A percentile compares a stretch with the other conserved stretches of the same genome.
Evolutionary conservation across 1,140 invertebrate species (phyloP).

Genomic region (Heliothis subflexa): DNA sequence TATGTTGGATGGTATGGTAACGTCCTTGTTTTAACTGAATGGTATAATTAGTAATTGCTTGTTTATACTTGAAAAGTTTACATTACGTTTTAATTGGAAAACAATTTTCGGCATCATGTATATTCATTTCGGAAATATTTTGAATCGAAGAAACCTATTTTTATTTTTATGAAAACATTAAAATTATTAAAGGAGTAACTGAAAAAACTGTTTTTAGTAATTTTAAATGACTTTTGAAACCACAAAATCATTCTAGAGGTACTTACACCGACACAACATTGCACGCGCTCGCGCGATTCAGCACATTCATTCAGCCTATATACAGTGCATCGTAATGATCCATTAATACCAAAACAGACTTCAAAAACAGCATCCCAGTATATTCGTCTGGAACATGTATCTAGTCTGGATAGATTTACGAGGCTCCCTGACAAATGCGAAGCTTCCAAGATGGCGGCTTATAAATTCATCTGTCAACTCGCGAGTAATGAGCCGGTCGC

Average conservation of each 20-base stretch:
- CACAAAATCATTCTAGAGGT: neutral
- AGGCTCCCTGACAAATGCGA: conserved; percentile 55
- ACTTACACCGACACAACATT: neutral
- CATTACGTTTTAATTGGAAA: neutral
- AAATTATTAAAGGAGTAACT: no score
- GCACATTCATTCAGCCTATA: neutral
- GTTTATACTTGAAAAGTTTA: neutral
- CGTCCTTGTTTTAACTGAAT: neutral
- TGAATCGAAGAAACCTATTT: no score
- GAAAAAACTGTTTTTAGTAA: no score
- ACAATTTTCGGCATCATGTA: neutral
- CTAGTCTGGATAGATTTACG: conserved; percentile 21
- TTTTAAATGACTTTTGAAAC: no score
- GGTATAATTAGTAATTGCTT: conserved; percentile 17
- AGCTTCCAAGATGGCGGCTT: conserved; percentile 48
- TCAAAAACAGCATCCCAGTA: conserved; percentile 7
- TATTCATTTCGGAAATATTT: neutral
- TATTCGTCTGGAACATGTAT: neutral
- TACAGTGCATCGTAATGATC: conserved; percentile 11
- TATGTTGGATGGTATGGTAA: conserved; percentile 5
- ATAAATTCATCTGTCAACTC: conserved; percentile 68
- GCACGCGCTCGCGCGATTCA: neutral
- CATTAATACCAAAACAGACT: conserved; percentile 22
- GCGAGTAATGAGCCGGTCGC: conserved; percentile 61
- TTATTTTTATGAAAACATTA: no score